Conservation (phyloP, 2,797 vertebrate species). For the Notoglanidium macrostoma region DNA sequence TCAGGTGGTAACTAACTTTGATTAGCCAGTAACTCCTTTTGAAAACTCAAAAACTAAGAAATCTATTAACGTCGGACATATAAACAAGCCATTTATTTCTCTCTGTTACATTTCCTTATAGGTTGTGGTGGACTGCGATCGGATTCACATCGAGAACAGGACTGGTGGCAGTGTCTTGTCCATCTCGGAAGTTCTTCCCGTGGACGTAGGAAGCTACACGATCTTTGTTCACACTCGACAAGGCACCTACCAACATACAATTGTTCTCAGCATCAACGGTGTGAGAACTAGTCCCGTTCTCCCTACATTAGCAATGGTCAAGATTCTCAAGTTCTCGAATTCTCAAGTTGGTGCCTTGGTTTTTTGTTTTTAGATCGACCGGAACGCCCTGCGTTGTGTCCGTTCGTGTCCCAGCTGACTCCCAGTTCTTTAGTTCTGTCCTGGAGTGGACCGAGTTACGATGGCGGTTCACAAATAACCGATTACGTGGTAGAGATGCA, state of each 20-base stretch:
- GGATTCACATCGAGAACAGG: conserved; percentile 58
- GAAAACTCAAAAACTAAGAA: not conserved
- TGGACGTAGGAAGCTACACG: conserved; percentile 71
- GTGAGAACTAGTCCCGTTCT: conserved; percentile 4
- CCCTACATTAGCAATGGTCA: not conserved
- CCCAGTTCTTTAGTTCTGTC: conserved; percentile 74
- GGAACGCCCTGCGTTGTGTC: conserved; percentile 74
- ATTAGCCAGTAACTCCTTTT: not conserved
- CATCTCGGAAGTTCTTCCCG: conserved; percentile 61
- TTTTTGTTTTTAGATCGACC: conserved; percentile 66
- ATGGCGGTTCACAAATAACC: conserved; percentile 76
- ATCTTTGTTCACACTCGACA: conserved; percentile 66
- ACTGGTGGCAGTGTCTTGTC: conserved; percentile 61
- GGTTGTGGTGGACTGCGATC: conserved; percentile 61
- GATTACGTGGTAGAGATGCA: conserved; percentile 75
- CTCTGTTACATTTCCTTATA: conserved; percentile 36
- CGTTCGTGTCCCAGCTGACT: conserved; percentile 71
- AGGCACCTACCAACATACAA: conserved; percentile 66
- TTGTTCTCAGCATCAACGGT: conserved; percentile 71
- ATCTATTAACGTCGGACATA: not conserved
- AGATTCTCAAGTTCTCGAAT: not conserved
- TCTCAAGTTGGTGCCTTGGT: not conserved
- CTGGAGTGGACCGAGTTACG: conserved; percentile 79
- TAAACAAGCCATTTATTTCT: not conserved
- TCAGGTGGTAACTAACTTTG: not conserved